These are phyloP conservation scores for Cossypha heuglini DNA, from an alignment of 2,797 vertebrate species.

Conservation along the genomic window DNA sequence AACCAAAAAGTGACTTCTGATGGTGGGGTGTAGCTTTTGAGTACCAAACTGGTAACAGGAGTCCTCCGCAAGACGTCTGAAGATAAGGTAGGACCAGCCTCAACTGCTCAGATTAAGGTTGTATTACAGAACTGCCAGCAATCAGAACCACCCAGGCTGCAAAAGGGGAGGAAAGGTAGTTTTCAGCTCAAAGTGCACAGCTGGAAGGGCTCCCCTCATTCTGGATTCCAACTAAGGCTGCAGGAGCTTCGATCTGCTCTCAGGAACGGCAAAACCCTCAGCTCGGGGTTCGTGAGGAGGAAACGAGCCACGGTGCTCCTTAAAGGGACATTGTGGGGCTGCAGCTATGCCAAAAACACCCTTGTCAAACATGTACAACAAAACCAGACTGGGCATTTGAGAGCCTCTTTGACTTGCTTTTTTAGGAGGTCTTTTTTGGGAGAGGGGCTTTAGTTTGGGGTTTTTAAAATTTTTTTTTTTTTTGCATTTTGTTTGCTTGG, in stretches of 20 bases:
- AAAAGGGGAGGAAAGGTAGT: conserved; percentile 75
- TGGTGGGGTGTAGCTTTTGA: conserved; percentile 74
- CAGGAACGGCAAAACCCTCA: not conserved
- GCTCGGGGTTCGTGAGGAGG: not conserved
- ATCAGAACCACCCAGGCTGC: conserved; percentile 74
- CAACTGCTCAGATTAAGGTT: conserved; percentile 76
- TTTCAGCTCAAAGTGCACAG: conserved; percentile 73
- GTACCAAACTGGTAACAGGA: conserved; percentile 74
- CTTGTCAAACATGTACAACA: rapidly evolving
- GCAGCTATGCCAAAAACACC: conserved; percentile 40
- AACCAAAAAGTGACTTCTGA: conserved; percentile 71
- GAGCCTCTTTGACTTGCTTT: not conserved
- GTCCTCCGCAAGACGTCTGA: conserved; percentile 70
- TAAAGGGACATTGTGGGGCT: conserved; percentile 72
- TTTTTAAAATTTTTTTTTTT: too few relatives aligned
- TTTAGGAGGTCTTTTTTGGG: not conserved
- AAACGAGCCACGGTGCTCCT: conserved; percentile 63
- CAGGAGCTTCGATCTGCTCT: conserved; percentile 24
- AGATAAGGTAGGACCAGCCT: conserved; percentile 66
- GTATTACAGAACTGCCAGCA: conserved; percentile 72
- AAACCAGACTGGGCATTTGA: not conserved
- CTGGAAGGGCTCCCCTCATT: conserved; percentile 63
- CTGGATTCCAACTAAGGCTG: conserved; percentile 56
- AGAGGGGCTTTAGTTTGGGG: not conserved
- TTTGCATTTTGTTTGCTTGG: conserved; percentile 41